These are phyloP conservation scores for Alectura lathami DNA, from an alignment of 2,113 vertebrate species.

Conservation along the genomic window DNA sequence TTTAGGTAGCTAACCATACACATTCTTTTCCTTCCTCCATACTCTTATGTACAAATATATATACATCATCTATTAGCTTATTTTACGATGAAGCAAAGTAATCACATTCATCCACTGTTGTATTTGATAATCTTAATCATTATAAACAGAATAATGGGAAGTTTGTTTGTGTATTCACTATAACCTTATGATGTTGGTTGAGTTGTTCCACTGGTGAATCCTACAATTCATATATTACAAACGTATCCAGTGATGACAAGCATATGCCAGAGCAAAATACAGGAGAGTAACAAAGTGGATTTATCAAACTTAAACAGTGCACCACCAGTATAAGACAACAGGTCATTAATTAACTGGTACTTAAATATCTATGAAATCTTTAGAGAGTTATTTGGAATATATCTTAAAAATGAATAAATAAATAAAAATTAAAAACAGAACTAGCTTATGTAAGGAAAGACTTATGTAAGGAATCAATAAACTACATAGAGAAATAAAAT, in stretches of 20 bases:
- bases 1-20: background rate
- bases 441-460: background rate
- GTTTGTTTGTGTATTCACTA: background rate
- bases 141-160: background rate
- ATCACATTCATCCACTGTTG: background rate
- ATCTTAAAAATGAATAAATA: background rate
- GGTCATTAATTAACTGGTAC: background rate
- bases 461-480: background rate
- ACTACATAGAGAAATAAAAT: background rate
- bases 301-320: background rate
- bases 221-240: background rate
- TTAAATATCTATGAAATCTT: background rate
- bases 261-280: background rate
- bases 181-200: background rate
- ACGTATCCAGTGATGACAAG: background rate
- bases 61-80: accelerated
- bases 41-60: accelerated
- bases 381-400: background rate
- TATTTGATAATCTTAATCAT: background rate
- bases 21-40: background rate
- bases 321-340: background rate
- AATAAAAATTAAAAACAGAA: background rate
- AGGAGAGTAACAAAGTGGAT: background rate
- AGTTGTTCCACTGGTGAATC: background rate
- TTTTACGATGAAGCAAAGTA: background rate